phyloP scores from a whole-genome alignment of 1,140 invertebrate genomes.

The Leucophenga varia region DNA sequence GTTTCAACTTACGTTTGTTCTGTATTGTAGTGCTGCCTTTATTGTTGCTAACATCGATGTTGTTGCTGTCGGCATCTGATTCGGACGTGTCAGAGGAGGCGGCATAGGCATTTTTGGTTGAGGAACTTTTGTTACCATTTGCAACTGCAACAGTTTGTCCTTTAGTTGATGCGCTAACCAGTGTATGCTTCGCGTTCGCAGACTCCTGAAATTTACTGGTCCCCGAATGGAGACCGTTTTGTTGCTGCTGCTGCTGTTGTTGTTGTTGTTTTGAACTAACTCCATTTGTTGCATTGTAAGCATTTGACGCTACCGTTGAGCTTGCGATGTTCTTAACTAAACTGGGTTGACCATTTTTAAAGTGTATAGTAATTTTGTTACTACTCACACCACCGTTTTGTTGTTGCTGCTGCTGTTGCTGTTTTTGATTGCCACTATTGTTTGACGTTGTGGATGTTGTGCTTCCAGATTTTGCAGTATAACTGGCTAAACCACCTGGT shows the following conservation, averaged over 20 bases:
- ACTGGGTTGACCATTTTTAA: conserved; percentile 8
- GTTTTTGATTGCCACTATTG: neutral
- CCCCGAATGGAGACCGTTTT: conserved; percentile 33
- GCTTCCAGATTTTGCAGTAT: conserved; percentile 13
- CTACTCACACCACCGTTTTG: conserved; percentile 3
- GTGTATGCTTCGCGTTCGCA: conserved; percentile 30
- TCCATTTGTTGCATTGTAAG: too few species aligned
- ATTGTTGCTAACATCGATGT: conserved; percentile 5
- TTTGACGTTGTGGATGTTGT: neutral
- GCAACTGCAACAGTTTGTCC: conserved; percentile 28
- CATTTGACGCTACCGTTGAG: neutral
- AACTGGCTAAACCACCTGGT: conserved; percentile 32
- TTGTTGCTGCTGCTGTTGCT: too few species aligned
- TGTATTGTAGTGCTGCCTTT: neutral
- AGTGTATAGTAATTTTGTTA: conserved; percentile 16
- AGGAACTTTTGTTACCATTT: conserved; percentile 52
- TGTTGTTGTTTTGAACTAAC: conserved; percentile 32
- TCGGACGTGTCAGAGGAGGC: conserved; percentile 25
- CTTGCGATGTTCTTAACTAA: neutral
- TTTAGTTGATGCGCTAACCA: conserved; percentile 32
- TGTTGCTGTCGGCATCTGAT: conserved; percentile 20
- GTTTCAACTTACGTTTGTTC: conserved; percentile 19
- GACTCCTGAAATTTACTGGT: conserved; percentile 41
- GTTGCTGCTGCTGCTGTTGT: conserved; percentile 21
- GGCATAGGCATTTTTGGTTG: conserved; percentile 24